Evolutionary conservation across 2,113 vertebrate genomes (phyloP), one percentile per base, ranked within the genome.

Genomic region (Sinocyclocheilus anshuiensis): DNA sequence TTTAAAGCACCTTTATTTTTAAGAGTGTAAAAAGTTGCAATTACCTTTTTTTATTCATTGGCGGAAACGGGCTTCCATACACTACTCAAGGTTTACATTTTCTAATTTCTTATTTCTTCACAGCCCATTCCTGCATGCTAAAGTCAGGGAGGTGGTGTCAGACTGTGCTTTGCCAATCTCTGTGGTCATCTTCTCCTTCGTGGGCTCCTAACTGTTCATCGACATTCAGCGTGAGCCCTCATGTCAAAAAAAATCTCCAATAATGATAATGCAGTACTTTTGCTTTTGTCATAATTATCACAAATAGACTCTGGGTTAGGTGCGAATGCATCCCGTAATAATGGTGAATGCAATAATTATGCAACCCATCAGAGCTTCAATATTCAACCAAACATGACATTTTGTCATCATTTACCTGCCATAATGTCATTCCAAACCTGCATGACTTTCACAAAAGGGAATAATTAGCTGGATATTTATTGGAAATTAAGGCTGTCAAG

Each of bases 91-190:
- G 53, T 55, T 55, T 55, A 55, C 53, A 20, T 69, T 36, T 36
- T 36, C 8, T 77, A 12, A 4, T 29, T 20, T 63, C 11, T 55
- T 16, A 22, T 92, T 86, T 55, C 13, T 84, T 86, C 48, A 6
- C 90, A 99, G 97, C 93, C 97, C 96, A 0, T 99, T 96, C 91
- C 93, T 99, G 89, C 97, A 99, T 5, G 92, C 89, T 0, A 94
- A 89, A 87, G 91, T 98, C 87, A 95, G 97, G 0, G 97, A 97
- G 92, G 96, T 96, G 91, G 95, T 99, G 88, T 99, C 97, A 0
- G 97, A 99, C 93, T 98, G 97, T 57, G 96, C 97, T 77, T 88
- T 98, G 93, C 97, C 98, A 0, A 97, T 97, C 83, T 96, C 97
- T 0, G 97, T 99, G 74, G 88, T 98, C 88, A 91, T 95, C 53